phyloP scores from a whole-genome alignment of 2,113 vertebrate species.

The Platichthys stellatus region DNA sequence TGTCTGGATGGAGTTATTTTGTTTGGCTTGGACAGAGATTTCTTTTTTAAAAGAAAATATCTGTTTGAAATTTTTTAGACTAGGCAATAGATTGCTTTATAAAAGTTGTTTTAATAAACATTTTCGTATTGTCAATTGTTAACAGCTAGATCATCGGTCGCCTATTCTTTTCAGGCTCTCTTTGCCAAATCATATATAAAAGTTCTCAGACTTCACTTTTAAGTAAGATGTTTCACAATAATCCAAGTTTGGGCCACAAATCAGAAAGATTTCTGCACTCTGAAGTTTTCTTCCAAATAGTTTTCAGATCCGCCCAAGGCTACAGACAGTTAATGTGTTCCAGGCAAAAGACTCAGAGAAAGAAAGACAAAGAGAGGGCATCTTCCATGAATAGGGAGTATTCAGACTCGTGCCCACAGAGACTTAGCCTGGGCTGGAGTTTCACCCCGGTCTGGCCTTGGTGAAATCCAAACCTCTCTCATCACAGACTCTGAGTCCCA shows the following conservation, averaged over 20 bases:
- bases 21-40: too few species aligned
- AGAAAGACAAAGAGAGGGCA: slow-evolving; percentile 21
- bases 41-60: background rate
- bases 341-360: background rate
- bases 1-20: background rate
- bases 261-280: background rate
- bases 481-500: slow-evolving; percentile 57
- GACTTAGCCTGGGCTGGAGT: slow-evolving; percentile 56
- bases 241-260: slow-evolving; percentile 2
- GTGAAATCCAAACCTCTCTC: slow-evolving; percentile 62
- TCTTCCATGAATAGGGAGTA: slow-evolving; percentile 59
- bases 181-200: background rate
- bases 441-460: slow-evolving; percentile 57
- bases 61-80: too few species aligned
- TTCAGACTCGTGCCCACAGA: slow-evolving; percentile 64
- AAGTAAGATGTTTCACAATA: background rate
- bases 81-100: background rate
- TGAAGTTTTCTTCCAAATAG: background rate
- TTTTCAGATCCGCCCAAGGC: slow-evolving; percentile 23
- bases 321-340: slow-evolving; percentile 55
- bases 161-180: background rate
- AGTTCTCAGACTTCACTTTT: slow-evolving; percentile 12
- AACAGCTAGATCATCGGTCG: too few species aligned
- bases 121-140: background rate
- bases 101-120: background rate